phyloP scores from a whole-genome alignment of 2,113 vertebrate genomes.

The Neogobius melanostomus region DNA sequence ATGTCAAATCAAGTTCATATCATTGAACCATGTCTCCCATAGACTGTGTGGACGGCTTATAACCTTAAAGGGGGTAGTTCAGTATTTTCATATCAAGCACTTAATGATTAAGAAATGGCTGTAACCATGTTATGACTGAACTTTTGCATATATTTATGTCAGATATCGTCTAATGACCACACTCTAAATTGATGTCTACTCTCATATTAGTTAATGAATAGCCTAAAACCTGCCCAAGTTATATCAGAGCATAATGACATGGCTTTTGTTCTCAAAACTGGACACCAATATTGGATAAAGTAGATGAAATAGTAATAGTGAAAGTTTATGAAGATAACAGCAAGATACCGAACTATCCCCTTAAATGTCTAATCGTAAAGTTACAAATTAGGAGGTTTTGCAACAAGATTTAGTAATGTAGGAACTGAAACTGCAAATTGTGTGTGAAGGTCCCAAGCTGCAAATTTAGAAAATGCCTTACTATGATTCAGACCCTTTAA shows the following conservation, averaged over 20 bases:
- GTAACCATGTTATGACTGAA: not conserved
- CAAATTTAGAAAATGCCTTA: conserved; percentile 54
- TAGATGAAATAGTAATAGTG: not conserved
- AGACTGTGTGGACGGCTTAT: conserved; percentile 21
- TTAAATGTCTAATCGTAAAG: conserved; percentile 19
- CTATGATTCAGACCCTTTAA: conserved; percentile 30
- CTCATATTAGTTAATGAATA: too few species aligned
- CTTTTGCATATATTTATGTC: not conserved
- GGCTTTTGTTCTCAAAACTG: too few species aligned
- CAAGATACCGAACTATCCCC: not conserved
- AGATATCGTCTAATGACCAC: too few species aligned
- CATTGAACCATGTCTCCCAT: conserved; percentile 9
- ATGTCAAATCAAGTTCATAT: conserved; percentile 33
- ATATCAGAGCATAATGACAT: too few species aligned
- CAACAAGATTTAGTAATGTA: conserved; percentile 24
- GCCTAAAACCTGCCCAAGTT: too few species aligned
- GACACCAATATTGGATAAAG: not conserved
- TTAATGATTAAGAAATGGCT: not conserved
- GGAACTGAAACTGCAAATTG: conserved; percentile 11
- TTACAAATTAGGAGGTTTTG: conserved; percentile 18
- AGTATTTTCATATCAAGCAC: not conserved
- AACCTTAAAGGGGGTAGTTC: conserved; percentile 22
- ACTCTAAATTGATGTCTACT: too few species aligned
- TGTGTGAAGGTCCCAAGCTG: not conserved
- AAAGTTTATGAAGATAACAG: not conserved